Evolutionary conservation across 2,797 vertebrate species (phyloP), one percentile per base, ranked within the genome.

Genomic region (Pipistrellus nathusii): DNA sequence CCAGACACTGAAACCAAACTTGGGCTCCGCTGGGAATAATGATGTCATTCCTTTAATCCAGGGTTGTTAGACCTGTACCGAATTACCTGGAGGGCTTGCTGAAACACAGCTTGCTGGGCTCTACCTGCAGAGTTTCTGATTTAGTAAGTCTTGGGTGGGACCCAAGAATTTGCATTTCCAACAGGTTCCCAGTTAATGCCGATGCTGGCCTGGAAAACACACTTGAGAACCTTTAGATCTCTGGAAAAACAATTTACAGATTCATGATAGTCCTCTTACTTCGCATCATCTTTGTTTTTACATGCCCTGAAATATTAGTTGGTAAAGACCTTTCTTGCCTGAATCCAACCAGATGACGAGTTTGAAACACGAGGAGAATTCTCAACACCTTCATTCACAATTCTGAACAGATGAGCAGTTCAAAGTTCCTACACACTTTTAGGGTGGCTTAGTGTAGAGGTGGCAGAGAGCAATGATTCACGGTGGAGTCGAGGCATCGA

Each of bases 391-490:
- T 87, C 35, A 68, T 83, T 85, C 48, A 91, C 23, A 76, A 14
- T 75, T 92, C 35, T 57, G 2, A 81, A 93, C 32, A 32, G 51
- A 27, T 8, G 35, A 62, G 20, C 48, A 17, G 17, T 59, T 92
- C 71, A 57, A 38, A 23, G 55, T 93, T 92, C 93, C 72, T 85
- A 14, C 82, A 78, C 88, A 41, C 78, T 69, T 73, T 73, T 87
- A 68, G 38, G 72, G 51, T 35, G 89, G 41, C 76, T 46, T 94
- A 71, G 27, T 68, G 89, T 62, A 35, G 85, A 92, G 32, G 53
- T 81, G 71, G 23, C 55, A 69, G 75, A 96, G 68, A 84, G 38
- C 55, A 44, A 66, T 95, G 94, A 94, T 38, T 96, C 89, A 88
- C 55, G 3, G 38, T 62, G 27, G 73, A 91, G 87, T 91, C n/a